Base-by-base conservation (phyloP, 2,797 vertebrate genomes). In the Lates japonicus region DNA sequence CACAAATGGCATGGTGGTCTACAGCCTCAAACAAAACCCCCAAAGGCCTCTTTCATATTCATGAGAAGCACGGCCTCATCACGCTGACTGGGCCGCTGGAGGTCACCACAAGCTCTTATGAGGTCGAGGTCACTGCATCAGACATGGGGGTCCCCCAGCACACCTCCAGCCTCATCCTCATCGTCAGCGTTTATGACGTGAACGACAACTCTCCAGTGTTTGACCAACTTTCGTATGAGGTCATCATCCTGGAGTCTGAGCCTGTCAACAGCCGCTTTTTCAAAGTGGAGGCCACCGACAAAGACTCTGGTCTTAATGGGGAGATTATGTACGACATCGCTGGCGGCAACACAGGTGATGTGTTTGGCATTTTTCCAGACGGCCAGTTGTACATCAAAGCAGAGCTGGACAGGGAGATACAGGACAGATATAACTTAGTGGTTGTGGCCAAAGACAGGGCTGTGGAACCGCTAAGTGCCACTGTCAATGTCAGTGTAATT, bases 261-360 rank as follows among this genome's bases (percentile, higher is more conserved):
- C 97, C 97, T 2, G 98, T 99, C 76, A 99, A 99, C 93, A 98
- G 97, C 78, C 96, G 97, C 12, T 99, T 99, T 85, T 99, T 99
- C 87, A 96, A 96, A 85, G 97, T 99, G 37, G 95, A 96, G 79
- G 98, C 98, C 90, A 96, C 95, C 0, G 98, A 99, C 94, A 96
- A 96, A 90, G 98, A 99, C 90, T 97, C 98, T 0, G 98, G 98
- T 49, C 95, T 96, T 3, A 99, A 99, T 0, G 98, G 98, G 12
- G 98, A 99, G 93, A 97, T 99, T 65, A 95, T 96, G 60, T 99
- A 99, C 42, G 94, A 95, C 76, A 98, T 99, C 49, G 90, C 87
- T 31, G 96, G 96, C 65, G 98, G 98, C 70, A 99, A 99, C 91
- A 91, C 90, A 0, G 97, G 97, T 52, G 96, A 97, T 19, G 95